Percentiles rank a stretch among this genome's conserved stretches.
Evolutionary conservation across 2,888 invertebrate species (phyloP).

Genomic region (Conchocele bisecta): DNA sequence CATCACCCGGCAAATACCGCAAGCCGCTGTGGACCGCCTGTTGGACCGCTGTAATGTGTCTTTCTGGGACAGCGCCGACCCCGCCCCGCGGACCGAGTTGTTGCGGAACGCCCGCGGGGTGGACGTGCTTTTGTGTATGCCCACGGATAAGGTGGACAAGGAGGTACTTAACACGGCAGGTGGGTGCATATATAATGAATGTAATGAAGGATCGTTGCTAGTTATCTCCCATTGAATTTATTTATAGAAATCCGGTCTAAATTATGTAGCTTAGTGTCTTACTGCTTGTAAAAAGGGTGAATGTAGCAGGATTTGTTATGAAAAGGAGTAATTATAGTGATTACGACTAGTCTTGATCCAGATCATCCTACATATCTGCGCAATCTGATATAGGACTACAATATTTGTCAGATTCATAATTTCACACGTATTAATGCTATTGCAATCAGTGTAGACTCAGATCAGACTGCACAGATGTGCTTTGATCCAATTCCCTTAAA

Average conservation of each 20-base stretch:
- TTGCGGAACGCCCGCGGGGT: slow-evolving; percentile 88
- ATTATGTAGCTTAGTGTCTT: neutral
- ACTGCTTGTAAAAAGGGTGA: neutral
- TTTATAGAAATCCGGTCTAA: neutral
- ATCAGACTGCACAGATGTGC: too few relatives aligned
- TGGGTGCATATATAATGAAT: too few relatives aligned
- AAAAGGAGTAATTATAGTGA: too few relatives aligned
- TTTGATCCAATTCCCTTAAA: too few relatives aligned
- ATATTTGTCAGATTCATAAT: too few relatives aligned
- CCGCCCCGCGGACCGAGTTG: slow-evolving; percentile 86
- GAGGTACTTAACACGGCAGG: slow-evolving; percentile 89
- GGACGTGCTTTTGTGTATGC: slow-evolving; percentile 90
- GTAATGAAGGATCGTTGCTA: too few relatives aligned
- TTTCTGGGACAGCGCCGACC: slow-evolving; percentile 75
- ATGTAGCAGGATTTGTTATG: too few relatives aligned
- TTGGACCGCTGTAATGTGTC: slow-evolving; percentile 70
- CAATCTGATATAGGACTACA: too few relatives aligned
- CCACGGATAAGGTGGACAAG: slow-evolving; percentile 92
- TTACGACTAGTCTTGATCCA: too few relatives aligned
- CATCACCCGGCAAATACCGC: slow-evolving; percentile 78
- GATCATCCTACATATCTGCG: too few relatives aligned
- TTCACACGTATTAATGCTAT: too few relatives aligned
- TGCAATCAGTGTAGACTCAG: too few relatives aligned
- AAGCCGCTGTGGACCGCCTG: slow-evolving; percentile 72
- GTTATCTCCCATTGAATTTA: neutral